Percentiles rank a stretch among this genome's conserved stretches.
Evolutionary conservation across 1,140 invertebrate species (phyloP).

Genomic region (Aphidius gifuensis): DNA sequence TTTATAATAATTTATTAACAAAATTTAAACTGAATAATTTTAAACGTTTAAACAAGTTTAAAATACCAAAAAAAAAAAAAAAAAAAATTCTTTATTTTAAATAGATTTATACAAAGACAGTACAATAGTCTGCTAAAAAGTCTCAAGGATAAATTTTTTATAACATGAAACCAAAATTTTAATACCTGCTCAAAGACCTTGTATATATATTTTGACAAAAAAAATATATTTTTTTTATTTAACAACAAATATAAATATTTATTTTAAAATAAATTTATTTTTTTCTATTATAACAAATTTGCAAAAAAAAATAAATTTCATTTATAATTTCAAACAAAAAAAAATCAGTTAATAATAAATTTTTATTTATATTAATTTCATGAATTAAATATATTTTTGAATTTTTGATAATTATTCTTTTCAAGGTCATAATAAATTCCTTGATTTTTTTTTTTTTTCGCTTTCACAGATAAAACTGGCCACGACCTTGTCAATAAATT

Average conservation of each 20-base stretch:
- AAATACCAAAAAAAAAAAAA: too few relatives aligned
- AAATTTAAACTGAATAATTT: neutral
- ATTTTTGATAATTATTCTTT: neutral
- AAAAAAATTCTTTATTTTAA: too few relatives aligned
- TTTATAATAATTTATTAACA: conserved; percentile 16
- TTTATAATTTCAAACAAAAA: too few relatives aligned
- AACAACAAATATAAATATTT: too few relatives aligned
- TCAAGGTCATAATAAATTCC: neutral
- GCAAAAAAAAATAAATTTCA: too few relatives aligned
- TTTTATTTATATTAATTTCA: too few relatives aligned
- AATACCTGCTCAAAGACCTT: conserved; percentile 20
- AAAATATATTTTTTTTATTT: too few relatives aligned
- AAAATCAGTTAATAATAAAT: too few relatives aligned
- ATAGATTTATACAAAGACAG: neutral
- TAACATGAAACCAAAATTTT: neutral
- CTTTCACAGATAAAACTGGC: conserved; percentile 1
- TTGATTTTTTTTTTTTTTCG: too few relatives aligned
- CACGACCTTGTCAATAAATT: conserved; percentile 9
- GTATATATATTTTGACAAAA: conserved; percentile 1
- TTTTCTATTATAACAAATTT: too few relatives aligned
- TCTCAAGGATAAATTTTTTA: conserved; percentile 29
- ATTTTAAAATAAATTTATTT: too few relatives aligned
- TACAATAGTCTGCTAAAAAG: conserved; percentile 30
- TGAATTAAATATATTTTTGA: too few relatives aligned
- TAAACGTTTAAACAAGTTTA: neutral